Percentiles rank a stretch among this genome's conserved stretches.
phyloP scores from a whole-genome alignment of 2,888 invertebrate species.

The Crocallis elinguaria region DNA sequence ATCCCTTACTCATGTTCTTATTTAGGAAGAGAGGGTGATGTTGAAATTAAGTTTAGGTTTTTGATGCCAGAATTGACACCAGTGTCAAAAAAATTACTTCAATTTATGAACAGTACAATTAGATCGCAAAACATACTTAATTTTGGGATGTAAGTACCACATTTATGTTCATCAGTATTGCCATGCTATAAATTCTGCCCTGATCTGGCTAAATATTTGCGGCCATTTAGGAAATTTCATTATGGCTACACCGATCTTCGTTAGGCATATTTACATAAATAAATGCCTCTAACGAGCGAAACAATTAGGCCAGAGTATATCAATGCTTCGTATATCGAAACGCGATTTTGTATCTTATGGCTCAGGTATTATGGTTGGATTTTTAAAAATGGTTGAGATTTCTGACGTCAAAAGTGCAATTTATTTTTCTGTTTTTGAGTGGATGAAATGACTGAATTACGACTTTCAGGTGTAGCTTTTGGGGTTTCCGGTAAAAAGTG shows the following conservation, averaged over 20 bases:
- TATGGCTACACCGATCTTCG: constrained; percentile 21
- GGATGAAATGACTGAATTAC: neutral
- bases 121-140: too few species aligned
- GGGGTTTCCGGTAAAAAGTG: too few species aligned
- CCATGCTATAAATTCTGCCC: constrained; percentile 4
- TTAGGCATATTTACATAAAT: constrained; percentile 21
- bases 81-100: too few species aligned
- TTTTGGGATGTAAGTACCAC: too few species aligned
- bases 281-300: constrained; percentile 24
- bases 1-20: too few species aligned
- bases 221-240: constrained; percentile 16
- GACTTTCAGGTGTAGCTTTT: neutral
- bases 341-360: neutral
- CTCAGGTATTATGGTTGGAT: neutral
- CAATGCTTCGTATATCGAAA: neutral
- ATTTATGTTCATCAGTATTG: constrained; percentile 2
- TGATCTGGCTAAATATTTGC: constrained; percentile 2
- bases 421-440: constrained; percentile 3
- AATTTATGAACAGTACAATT: too few species aligned
- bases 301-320: constrained; percentile 19
- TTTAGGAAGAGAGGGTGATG: too few species aligned
- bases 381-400: neutral
- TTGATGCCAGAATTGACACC: too few species aligned
- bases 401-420: constrained; percentile 5
- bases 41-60: too few species aligned